A percentile compares a stretch with the other conserved stretches of the same genome.
These are phyloP conservation scores for Augochlora pura DNA, from an alignment of 1,140 invertebrate genomes.

Conservation along the genomic window DNA sequence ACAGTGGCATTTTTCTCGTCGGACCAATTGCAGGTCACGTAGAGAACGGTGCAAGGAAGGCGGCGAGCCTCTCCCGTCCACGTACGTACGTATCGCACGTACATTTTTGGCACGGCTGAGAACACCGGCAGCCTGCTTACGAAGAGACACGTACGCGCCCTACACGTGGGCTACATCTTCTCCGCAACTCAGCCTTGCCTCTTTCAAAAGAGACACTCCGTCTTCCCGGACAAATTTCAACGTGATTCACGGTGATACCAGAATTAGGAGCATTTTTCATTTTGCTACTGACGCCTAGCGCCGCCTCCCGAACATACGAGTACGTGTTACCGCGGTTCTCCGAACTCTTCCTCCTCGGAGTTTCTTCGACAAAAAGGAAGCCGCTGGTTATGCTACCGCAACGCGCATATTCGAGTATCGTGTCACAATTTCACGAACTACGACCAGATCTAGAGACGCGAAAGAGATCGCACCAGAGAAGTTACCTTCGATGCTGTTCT, in stretches of 20 bases:
- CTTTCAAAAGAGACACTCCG: slow-evolving; percentile 22
- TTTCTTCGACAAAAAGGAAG: background rate
- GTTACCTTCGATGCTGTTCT: too few relatives aligned
- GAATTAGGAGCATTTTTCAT: slow-evolving; percentile 34
- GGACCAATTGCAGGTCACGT: slow-evolving; percentile 68
- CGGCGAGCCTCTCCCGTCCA: slow-evolving; percentile 37
- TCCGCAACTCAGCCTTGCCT: slow-evolving; percentile 27
- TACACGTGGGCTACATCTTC: slow-evolving; percentile 45
- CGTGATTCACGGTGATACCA: slow-evolving; percentile 50
- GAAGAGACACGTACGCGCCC: slow-evolving; percentile 48
- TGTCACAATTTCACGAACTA: too few relatives aligned
- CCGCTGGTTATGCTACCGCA: background rate
- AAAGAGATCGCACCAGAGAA: too few relatives aligned
- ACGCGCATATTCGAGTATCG: background rate
- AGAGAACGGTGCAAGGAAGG: slow-evolving; percentile 61
- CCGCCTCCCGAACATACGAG: background rate
- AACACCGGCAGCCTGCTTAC: slow-evolving; percentile 31
- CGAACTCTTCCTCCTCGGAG: slow-evolving; percentile 8
- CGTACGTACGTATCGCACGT: slow-evolving; percentile 54
- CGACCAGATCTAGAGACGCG: too few relatives aligned
- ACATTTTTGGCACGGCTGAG: slow-evolving; percentile 60
- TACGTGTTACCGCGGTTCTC: slow-evolving; percentile 11
- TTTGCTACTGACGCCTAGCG: background rate
- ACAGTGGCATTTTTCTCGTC: slow-evolving; percentile 60
- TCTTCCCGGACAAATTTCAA: slow-evolving; percentile 40